A percentile compares a stretch with the other conserved stretches of the same genome.
phyloP scores from a whole-genome alignment of 37 sponge, comb jelly and placozoan species.

The Oscarella lobularis region DNA sequence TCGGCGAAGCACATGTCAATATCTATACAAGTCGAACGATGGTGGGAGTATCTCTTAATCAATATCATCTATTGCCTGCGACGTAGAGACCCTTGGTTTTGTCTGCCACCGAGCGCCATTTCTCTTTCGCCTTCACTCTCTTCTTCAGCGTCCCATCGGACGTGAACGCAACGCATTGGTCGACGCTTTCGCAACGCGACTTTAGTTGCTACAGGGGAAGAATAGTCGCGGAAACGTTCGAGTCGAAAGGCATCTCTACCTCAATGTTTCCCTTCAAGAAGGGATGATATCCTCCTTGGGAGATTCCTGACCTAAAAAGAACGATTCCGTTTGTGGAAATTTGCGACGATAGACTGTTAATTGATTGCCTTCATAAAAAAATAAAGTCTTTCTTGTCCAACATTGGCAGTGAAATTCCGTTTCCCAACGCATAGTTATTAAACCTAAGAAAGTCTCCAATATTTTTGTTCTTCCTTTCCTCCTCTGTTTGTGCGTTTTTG shows the following conservation, averaged over 20 bases:
- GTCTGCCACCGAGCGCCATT: not conserved
- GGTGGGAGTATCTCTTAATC: not conserved
- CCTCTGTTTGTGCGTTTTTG: not conserved
- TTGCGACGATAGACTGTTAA: not conserved
- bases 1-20: not conserved
- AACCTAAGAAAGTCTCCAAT: slow-evolving; percentile 16
- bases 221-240: not conserved
- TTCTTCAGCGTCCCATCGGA: not conserved
- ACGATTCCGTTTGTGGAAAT: not conserved
- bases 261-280: not conserved
- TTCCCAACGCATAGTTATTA: slow-evolving; percentile 14
- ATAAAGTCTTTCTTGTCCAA: slow-evolving; percentile 20
- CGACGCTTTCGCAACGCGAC: not conserved
- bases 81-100: not conserved
- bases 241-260: not conserved
- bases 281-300: not conserved
- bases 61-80: not conserved
- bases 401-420: slow-evolving; percentile 12
- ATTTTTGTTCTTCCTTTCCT: not conserved
- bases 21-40: not conserved
- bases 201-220: not conserved
- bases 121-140: not conserved
- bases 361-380: slow-evolving; percentile 19
- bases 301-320: not conserved
- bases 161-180: not conserved